phyloP scores from a whole-genome alignment of 2,888 invertebrate species.

The Polymixis flavicincta region DNA sequence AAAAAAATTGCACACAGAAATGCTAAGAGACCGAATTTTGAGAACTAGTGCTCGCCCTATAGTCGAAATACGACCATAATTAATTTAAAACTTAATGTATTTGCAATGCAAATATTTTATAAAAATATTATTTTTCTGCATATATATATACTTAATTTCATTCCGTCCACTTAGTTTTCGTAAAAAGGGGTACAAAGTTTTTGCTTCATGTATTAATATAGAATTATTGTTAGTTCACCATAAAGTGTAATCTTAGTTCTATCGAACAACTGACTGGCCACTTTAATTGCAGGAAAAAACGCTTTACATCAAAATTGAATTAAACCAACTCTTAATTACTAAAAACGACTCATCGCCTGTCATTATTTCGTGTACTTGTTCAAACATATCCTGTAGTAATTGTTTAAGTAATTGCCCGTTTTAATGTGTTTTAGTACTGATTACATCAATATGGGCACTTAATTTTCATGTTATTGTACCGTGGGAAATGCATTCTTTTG shows the following conservation, averaged over 20 bases:
- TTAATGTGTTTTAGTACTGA: slow-evolving; percentile 52
- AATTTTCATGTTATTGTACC: slow-evolving; percentile 44
- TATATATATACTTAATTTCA: no score
- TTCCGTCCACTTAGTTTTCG: no score
- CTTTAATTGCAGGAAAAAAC: slow-evolving; percentile 19
- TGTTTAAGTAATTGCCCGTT: slow-evolving; percentile 61
- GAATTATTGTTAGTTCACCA: neutral
- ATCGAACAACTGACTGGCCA: slow-evolving; percentile 12
- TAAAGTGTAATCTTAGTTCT: slow-evolving; percentile 2
- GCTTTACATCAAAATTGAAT: slow-evolving; percentile 42
- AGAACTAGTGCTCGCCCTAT: no score
- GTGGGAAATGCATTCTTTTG: slow-evolving; percentile 59
- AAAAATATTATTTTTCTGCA: no score
- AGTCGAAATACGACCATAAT: no score
- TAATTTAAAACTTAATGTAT: no score
- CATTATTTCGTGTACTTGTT: slow-evolving; percentile 54
- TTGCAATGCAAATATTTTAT: no score
- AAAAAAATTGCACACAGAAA: no score
- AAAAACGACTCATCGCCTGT: slow-evolving; percentile 57
- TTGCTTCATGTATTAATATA: no score
- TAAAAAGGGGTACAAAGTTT: no score
- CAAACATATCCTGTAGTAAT: slow-evolving; percentile 61
- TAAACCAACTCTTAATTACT: slow-evolving; percentile 41
- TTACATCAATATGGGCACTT: slow-evolving; percentile 45
- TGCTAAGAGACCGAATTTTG: no score